Evolutionary conservation across 2,888 invertebrate species (phyloP).

Genomic region (Cyrtodaria siliqua): DNA sequence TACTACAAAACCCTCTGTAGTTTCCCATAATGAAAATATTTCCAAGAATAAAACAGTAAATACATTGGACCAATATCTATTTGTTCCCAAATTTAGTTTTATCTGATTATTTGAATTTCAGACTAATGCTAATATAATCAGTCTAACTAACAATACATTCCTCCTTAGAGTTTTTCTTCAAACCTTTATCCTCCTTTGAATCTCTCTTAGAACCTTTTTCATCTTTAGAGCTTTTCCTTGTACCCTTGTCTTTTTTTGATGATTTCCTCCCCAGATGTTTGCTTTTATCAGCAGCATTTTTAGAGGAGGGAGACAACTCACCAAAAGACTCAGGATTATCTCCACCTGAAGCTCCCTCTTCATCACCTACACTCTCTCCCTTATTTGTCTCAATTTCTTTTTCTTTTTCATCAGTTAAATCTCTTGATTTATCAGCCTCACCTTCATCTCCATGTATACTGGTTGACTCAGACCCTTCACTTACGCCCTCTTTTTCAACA

Average conservation of each 20-base stretch:
- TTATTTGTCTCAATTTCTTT: too few species aligned
- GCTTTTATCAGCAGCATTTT: background rate
- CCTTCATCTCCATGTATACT: background rate
- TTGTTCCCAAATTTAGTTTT: too few species aligned
- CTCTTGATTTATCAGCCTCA: background rate
- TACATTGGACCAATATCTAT: too few species aligned
- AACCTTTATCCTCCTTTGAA: slow-evolving; percentile 27
- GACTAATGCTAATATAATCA: too few species aligned
- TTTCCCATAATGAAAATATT: too few species aligned
- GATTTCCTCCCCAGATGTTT: background rate
- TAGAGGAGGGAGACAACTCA: too few species aligned
- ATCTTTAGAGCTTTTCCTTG: background rate
- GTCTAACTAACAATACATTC: slow-evolving; percentile 47
- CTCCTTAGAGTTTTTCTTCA: slow-evolving; percentile 35
- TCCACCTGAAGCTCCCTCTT: slow-evolving; percentile 2
- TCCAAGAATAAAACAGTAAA: too few species aligned
- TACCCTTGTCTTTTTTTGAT: background rate
- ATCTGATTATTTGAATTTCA: too few species aligned
- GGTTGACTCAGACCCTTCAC: background rate
- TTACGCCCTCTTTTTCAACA: too few species aligned
- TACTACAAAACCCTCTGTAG: too few species aligned
- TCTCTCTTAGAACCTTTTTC: slow-evolving; percentile 20
- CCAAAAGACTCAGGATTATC: background rate
- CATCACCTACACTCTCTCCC: background rate
- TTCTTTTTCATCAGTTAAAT: too few species aligned